Evolutionary conservation across 2,888 invertebrate species (phyloP), one percentile per base, ranked within the genome.

Genomic region (Limulus polyphemus): DNA sequence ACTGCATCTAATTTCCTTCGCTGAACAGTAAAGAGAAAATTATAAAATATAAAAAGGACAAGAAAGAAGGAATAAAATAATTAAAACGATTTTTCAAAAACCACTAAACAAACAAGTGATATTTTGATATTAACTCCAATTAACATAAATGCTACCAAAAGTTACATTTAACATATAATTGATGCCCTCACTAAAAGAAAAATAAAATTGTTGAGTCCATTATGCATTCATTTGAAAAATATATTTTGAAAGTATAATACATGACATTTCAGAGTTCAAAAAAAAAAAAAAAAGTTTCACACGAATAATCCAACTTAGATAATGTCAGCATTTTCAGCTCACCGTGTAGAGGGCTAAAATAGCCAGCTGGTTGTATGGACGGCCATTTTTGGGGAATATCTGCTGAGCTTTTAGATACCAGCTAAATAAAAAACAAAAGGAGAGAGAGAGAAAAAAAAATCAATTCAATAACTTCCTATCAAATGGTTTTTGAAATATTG

Each of bases 321-420:
- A 32, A 32, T 7, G 1, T 32, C 32, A 32, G 32, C 7, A n/a
- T 32, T 32, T 32, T 32, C 32, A 49, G 63, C 76, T 72, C 72
- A 80, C 79, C 50, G 79, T 77, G 68, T 77, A 78, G 47, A 77
- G 83, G 2, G 95, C 90, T 73, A 97, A 79, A 70, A 97, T 83
- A 46, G 94, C 97, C 70, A 98, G 78, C 76, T 97, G 95, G 77
- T 95, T 91, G 75, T 95, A 97, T 0, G 95, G 92, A 69, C 90
- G 83, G 58, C 95, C 95, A 79, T 94, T 94, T 77, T 91, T 90
- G 11, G 97, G 93, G 78, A 93, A 90, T 54, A 95, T 84, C 77
- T 88, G 88, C 74, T 92, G 90, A 12, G 97, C 93, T 79, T 90
- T 91, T 65, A 90, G 83, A 75, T 98, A 98, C 85, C 88, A 94